phyloP scores from a whole-genome alignment of 1,140 invertebrate genomes.

The Drosophila obscura region DNA sequence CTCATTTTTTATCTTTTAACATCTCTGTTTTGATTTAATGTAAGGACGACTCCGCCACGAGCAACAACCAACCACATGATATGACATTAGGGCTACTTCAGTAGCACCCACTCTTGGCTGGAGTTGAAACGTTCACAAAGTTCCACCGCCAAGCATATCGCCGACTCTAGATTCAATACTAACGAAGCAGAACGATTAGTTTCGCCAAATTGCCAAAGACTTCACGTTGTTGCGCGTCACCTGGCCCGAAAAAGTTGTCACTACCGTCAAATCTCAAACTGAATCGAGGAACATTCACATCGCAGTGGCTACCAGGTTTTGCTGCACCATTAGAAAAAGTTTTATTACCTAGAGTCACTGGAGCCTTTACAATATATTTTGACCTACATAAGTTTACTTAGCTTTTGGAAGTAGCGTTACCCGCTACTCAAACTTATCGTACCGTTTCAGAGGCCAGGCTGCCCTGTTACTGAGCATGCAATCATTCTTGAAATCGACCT shows the following conservation, averaged over 20 bases:
- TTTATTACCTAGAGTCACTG: slow-evolving; percentile 70
- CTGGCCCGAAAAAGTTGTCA: slow-evolving; percentile 61
- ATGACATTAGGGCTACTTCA: too few species aligned
- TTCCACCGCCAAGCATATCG: slow-evolving; percentile 16
- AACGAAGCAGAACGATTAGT: slow-evolving; percentile 75
- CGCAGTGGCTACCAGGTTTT: slow-evolving; percentile 7
- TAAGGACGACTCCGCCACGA: too few species aligned
- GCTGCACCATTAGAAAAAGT: slow-evolving; percentile 48
- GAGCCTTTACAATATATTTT: slow-evolving; percentile 47
- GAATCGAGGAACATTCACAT: slow-evolving; percentile 1
- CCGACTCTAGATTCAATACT: slow-evolving; percentile 18
- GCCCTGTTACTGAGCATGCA: too few species aligned
- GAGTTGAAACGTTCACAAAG: slow-evolving; percentile 56
- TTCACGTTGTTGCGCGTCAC: slow-evolving; percentile 74
- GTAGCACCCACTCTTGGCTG: slow-evolving; percentile 47
- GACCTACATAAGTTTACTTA: slow-evolving; percentile 32
- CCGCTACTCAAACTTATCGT: too few species aligned
- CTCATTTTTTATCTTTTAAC: too few species aligned
- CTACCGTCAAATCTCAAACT: slow-evolving; percentile 21
- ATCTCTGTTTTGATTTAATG: too few species aligned
- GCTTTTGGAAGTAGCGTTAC: neutral
- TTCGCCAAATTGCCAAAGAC: slow-evolving; percentile 77
- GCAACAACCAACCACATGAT: too few species aligned
- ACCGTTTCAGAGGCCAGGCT: too few species aligned
- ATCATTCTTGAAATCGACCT: too few species aligned